Base-by-base conservation (phyloP, 1,140 invertebrate genomes). In the Drosophila repleta region DNA sequence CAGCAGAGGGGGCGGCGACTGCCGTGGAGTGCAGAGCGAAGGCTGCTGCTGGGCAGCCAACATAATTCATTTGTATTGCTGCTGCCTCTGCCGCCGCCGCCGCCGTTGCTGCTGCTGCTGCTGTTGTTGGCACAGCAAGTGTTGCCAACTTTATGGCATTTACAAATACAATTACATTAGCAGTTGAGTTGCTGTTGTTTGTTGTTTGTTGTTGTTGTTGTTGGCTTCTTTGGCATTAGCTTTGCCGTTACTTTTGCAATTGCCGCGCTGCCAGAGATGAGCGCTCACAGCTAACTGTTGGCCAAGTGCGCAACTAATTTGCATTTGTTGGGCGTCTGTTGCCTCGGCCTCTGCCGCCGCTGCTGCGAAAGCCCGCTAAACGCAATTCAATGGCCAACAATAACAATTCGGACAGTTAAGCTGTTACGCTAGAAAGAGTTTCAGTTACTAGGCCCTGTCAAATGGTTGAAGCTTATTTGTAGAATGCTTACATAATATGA, bases 101-200 rank as follows among this genome's bases (percentile, higher is more conserved):
- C 15, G 39, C 29, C 8, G 60, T 52, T 29, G 65, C 11, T 18
- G 39, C 66, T 71, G 46, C 24, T 49, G 43, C 21, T 62, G 66
- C 37, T 69, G 65, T 46, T 62, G 57, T 71, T 77, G 74, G 81
- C 81, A 87, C 68, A 87, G 83, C 83, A 88, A 88, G 83, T 88
- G 83, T 88, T 87, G 83, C 83, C 83, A 88, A 88, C 83, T 88
- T 88, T 83, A 88, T 88, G 83, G 83, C 83, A 88, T 88, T 88
- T 88, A 88, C 83, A 88, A 87, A 84, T 80, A 88, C 83, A 88
- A 88, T 88, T 88, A 88, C 83, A 88, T 76, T 79, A 82, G 76
- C 75, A 64, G 55, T 26, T 15, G 39, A 57, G 65, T 49, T 61
- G 46, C 49, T 49, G 41, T 53, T 58, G 17, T 11, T 24, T 24